Base-by-base conservation (phyloP, 2,113 vertebrate species). In the Xiphias gladius region DNA sequence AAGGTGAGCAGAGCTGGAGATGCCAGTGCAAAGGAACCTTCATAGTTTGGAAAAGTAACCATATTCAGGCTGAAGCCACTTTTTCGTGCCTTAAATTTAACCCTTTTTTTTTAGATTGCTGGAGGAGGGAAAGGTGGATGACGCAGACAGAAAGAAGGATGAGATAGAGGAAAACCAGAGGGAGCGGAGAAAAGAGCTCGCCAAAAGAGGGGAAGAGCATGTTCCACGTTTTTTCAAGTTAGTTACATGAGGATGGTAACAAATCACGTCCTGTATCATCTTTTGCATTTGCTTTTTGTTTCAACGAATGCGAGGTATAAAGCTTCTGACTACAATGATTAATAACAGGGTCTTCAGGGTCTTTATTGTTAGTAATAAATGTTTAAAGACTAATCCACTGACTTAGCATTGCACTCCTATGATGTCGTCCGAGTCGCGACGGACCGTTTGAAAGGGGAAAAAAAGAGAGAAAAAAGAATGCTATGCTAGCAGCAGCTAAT, bases 191-290 rank as follows among this genome's bases (percentile, higher is more conserved):
- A 95, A 95, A 30, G 95, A 96, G 5, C 95, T 98, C 91, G 67
- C 94, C 61, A 97, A 97, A 72, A 96, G 84, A 77, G 96, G 97
- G 20, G 94, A 97, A 74, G 86, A 89, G 0, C 95, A 98, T 72
- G 91, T 95, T 48, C 97, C 97, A 0, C 96, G 96, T 6, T 99
- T 99, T 91, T 99, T 99, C 95, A 97, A 93, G 97, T 97, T 20
- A 92, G 94, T 81, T 28, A 1, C 6, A 35, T 35, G 32, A 35
- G 32, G 32, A 35, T 6, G 6, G 32, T 35, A 16, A 43, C 41
- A 28, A 10, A n/a, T 35, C 1, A n/a, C 22, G 10, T 39, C 22
- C 8, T 10, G 8, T 10, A 12, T n/a, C 20, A 24, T 17, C 14
- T 50, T 2, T 20, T 50, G 16, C 16, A 43, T 12, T 35, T n/a